Base-by-base conservation (phyloP, 2,888 invertebrate species). In the Coenonympha glycerion region DNA sequence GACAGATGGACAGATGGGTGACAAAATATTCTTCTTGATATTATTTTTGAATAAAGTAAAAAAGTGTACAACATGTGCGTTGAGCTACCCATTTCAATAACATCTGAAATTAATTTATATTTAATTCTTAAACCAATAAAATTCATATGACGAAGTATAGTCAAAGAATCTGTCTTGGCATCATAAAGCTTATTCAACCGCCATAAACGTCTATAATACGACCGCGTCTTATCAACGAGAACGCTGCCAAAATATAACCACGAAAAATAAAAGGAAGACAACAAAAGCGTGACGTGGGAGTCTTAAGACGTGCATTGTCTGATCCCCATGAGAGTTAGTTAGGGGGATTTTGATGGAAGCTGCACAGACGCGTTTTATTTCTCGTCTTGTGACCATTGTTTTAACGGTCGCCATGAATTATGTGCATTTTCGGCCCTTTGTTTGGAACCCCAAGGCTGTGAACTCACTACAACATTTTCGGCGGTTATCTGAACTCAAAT, bases 191-290 rank as follows among this genome's bases (percentile, higher is more conserved):
- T 2, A 33, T 9, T 18, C 18, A 9, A 15, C n/a, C 4, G 11
- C 22, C 37, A 5, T 6, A 13, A 39, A 8, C 24, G 9, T n/a
- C n/a, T n/a, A 39, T 22, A 15, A 24, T n/a, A 39, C 24, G n/a
- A n/a, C n/a, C n/a, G 39, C 15, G 39, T 13, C 39, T 41, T 19
- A 18, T 41, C 19, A 41, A 19, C 28, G 15, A 15, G 24, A 3
- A 3, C 41, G 36, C 28, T 30, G 31, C 19, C 21, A 47, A 46
- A 39, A 34, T 36, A 31, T 40, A 36, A 60, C 62, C 59, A 73
- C 72, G 72, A 75, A 73, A 58, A 67, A 67, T 66, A 73, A 69
- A 75, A 75, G 73, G 77, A 76, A 63, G 73, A 82, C 79, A 81
- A 83, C 73, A 65, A 75, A 66, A 66, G 62, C 68, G 73, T 69